Conservation (phyloP, 2,888 invertebrate species). For the Athripsodes cinereus region DNA sequence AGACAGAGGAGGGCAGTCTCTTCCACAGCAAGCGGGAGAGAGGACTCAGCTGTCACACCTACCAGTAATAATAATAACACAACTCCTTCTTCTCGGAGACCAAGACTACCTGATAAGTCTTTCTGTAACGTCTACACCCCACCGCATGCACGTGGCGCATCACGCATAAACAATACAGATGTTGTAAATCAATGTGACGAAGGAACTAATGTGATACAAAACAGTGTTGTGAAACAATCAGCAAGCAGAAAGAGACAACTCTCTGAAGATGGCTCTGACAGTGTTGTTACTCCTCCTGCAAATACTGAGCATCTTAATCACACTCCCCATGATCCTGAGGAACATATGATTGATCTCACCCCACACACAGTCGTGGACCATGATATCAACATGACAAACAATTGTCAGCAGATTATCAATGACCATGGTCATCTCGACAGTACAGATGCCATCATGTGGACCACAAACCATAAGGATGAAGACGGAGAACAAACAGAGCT, state of each 20-base stretch:
- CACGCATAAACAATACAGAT: not conserved
- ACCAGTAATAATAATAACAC: not conserved
- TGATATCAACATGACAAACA: slow-evolving; percentile 2
- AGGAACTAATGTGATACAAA: not conserved
- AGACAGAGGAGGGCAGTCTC: slow-evolving; percentile 51
- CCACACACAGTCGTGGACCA: not conserved
- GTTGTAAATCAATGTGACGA: not conserved
- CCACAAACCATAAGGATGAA: slow-evolving; percentile 45
- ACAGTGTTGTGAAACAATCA: slow-evolving; percentile 4
- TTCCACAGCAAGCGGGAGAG: not conserved
- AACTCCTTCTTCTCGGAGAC: not conserved
- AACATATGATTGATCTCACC: slow-evolving; percentile 18
- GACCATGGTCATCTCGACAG: no score
- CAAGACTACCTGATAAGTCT: slow-evolving; percentile 32
- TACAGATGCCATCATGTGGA: not conserved
- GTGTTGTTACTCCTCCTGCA: slow-evolving; percentile 23
- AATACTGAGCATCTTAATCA: slow-evolving; percentile 23
- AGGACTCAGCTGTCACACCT: not conserved
- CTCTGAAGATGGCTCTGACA: slow-evolving; percentile 23
- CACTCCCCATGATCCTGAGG: slow-evolving; percentile 22
- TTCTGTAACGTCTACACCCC: slow-evolving; percentile 51
- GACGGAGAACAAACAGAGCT: slow-evolving; percentile 53
- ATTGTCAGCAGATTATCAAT: not conserved
- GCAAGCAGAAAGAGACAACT: slow-evolving; percentile 1
- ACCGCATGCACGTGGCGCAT: slow-evolving; percentile 35